These are phyloP conservation scores for Sebastolobus alascanus DNA, from an alignment of 2,797 vertebrate species.

Conservation along the genomic window DNA sequence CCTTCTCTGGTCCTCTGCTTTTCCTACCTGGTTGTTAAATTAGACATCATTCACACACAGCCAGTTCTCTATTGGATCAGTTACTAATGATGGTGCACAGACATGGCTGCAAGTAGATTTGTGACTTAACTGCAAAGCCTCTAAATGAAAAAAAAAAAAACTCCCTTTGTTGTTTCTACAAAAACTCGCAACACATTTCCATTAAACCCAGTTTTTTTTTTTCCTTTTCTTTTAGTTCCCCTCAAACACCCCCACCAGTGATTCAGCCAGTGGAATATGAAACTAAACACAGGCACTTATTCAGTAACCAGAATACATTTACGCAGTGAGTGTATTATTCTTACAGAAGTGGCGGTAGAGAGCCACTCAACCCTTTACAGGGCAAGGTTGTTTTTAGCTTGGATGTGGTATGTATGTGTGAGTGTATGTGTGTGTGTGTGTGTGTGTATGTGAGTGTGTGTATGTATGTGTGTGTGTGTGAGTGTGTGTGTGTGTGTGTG, in stretches of 20 bases:
- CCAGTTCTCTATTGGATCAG: neutral
- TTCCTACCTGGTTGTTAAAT: neutral
- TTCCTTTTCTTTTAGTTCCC: slow-evolving; percentile 32
- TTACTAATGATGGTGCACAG: neutral
- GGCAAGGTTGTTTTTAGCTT: slow-evolving; percentile 77
- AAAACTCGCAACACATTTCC: slow-evolving; percentile 25
- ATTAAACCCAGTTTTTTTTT: slow-evolving; percentile 41
- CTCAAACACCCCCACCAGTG: slow-evolving; percentile 65
- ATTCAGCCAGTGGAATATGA: slow-evolving; percentile 75
- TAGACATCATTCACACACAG: neutral
- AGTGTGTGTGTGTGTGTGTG: neutral
- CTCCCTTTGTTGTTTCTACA: slow-evolving; percentile 6
- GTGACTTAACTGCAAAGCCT: neutral
- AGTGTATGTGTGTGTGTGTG: slow-evolving; percentile 6
- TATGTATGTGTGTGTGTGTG: neutral
- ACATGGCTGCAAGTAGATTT: neutral
- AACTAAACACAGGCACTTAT: slow-evolving; percentile 80
- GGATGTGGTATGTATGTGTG: slow-evolving; percentile 23
- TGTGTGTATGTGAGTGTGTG: neutral
- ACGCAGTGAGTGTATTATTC: slow-evolving; percentile 83
- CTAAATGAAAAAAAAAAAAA: neutral
- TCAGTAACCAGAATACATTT: slow-evolving; percentile 81
- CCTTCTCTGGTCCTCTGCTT: neutral
- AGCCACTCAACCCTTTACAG: slow-evolving; percentile 81
- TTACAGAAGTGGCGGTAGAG: slow-evolving; percentile 80